Percentiles rank a stretch among this genome's conserved stretches.
phyloP scores from a whole-genome alignment of 1,140 invertebrate genomes.

The Drosophila chauvacae region DNA sequence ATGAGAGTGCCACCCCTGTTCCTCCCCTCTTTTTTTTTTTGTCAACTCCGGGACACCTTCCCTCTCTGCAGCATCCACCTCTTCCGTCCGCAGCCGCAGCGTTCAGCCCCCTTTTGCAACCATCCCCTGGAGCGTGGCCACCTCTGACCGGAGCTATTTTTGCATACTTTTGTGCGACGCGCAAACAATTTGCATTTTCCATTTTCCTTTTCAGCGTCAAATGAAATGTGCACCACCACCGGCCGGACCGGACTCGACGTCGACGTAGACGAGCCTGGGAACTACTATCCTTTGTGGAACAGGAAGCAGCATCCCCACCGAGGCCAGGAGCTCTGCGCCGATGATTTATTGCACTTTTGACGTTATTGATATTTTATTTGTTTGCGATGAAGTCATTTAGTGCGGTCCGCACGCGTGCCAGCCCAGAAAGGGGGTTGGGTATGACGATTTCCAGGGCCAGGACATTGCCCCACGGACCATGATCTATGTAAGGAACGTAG shows the following conservation, averaged over 20 bases:
- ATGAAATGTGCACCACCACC: slow-evolving; percentile 45
- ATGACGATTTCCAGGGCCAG: not conserved
- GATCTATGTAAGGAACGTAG: not conserved
- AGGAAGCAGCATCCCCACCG: not conserved
- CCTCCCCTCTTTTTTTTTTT: not conserved
- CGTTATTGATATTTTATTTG: slow-evolving; percentile 79
- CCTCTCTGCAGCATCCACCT: not conserved
- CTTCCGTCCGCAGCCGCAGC: not conserved
- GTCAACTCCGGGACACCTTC: slow-evolving; percentile 1
- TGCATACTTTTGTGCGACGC: slow-evolving; percentile 71
- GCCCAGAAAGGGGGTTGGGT: too few relatives aligned
- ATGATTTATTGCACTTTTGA: slow-evolving; percentile 76
- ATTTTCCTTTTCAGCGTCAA: slow-evolving; percentile 73
- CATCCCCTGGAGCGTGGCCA: slow-evolving; percentile 17
- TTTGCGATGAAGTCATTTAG: slow-evolving; percentile 73
- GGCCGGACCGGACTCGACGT: not conserved
- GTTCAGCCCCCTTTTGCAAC: not conserved
- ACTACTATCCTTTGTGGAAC: not conserved
- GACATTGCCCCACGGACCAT: not conserved
- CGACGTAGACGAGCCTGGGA: not conserved
- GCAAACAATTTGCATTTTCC: slow-evolving; percentile 76
- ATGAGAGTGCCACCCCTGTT: not conserved
- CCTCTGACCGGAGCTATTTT: slow-evolving; percentile 48
- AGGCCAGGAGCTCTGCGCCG: slow-evolving; percentile 18
- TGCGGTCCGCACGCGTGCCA: slow-evolving; percentile 13